Conservation (phyloP, 1,140 invertebrate genomes). For the Drosophila orena region DNA sequence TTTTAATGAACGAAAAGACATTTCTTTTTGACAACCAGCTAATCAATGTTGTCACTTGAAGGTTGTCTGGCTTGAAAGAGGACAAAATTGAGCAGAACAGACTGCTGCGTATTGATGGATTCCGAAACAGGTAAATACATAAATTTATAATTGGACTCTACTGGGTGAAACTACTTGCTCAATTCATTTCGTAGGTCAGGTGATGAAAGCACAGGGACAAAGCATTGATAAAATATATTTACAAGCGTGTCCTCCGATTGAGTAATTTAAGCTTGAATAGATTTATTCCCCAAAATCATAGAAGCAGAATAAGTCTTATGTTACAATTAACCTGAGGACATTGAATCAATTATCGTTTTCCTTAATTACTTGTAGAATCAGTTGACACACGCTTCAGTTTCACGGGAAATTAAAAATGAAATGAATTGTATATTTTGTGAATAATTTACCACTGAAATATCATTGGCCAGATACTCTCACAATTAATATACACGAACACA, state of each 20-base stretch:
- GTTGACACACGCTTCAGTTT: conserved; percentile 32
- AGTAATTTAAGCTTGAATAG: not conserved
- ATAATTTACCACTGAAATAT: conserved; percentile 52
- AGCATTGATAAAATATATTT: not conserved
- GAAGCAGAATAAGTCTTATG: conserved; percentile 18
- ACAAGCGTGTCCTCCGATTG: not conserved
- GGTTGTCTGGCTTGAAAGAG: conserved; percentile 28
- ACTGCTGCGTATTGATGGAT: conserved; percentile 23
- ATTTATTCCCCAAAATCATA: conserved; percentile 13
- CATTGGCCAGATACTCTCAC: conserved; percentile 23
- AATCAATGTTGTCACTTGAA: conserved; percentile 55
- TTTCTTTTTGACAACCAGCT: conserved; percentile 44
- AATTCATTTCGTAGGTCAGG: conserved; percentile 4
- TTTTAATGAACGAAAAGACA: conserved; percentile 23
- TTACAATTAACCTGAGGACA: conserved; percentile 13
- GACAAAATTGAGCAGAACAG: conserved; percentile 8
- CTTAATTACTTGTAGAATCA: conserved; percentile 25
- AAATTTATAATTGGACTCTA: conserved; percentile 15
- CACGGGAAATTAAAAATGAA: conserved; percentile 48
- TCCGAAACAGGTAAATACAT: conserved; percentile 16
- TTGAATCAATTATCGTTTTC: conserved; percentile 18
- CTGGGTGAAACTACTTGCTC: not conserved
- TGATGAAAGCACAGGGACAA: not conserved
- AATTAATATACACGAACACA: conserved; percentile 3
- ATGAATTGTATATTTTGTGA: conserved; percentile 48